Base-by-base conservation (phyloP, 2,113 vertebrate species). In the Phoxinus phoxinus region DNA sequence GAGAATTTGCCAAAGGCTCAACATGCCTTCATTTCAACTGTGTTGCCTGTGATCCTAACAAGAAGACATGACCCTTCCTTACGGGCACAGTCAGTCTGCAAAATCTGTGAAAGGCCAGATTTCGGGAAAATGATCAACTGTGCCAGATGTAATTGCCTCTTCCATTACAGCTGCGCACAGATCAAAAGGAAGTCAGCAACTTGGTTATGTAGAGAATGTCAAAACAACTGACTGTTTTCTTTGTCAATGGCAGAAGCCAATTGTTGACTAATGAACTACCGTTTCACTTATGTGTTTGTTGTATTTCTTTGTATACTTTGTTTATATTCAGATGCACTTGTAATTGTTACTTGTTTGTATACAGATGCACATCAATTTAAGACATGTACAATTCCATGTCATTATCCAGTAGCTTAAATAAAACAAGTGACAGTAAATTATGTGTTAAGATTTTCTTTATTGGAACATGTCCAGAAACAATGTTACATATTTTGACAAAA, bases 121-220 rank as follows among this genome's bases (percentile, higher is more conserved):
- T 73, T 32, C 41, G 19, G 32, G 9, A 30, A 41, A 73, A 73
- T 44, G 35, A 73, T 73, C 11, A 30, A 32, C 71, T 73, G 71
- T 73, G 71, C 41, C 15, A 21, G 41, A 73, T 73, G 71, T 19
- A 17, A 73, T 23, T 41, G 30, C 71, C 30, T 17, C 71, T 73
- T 73, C 32, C 35, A 73, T 32, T 73, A 73, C 71, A 35, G 27
- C 71, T 73, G 71, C 30, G 71, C 30, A 19, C 10, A 37, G 30
- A 73, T 73, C 41, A 23, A 44, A 73, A 73, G 71, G 30, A 73
- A 73, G 30, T 30, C 74, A 77, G 13, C 56, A 58, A 58, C 56
- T 8, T 58, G 56, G 56, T 58, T 58, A 58, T 58, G 56, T 23
- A 58, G 17, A 21, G 21, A 58, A 58, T 58, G 56, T 58, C 56